Conservation (phyloP, 2,888 invertebrate species). For the Eudasyphora cyanicolor region DNA sequence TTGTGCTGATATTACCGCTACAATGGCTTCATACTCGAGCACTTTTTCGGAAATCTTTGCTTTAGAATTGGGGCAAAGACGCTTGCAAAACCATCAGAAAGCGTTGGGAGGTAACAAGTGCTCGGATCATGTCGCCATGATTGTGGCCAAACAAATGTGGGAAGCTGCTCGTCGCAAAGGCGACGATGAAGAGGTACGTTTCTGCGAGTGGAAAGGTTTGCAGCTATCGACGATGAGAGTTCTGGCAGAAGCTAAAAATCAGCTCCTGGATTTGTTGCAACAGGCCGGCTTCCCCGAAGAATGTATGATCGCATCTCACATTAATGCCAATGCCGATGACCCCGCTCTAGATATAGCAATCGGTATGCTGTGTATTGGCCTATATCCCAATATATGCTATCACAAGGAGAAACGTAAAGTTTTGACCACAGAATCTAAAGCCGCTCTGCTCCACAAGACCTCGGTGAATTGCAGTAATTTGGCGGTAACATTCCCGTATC, state of each 20-base stretch:
- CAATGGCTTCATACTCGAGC: conserved; percentile 96
- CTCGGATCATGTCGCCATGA: conserved; percentile 97
- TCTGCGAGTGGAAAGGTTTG: conserved; percentile 95
- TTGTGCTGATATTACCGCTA: conserved; percentile 93
- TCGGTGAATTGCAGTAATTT: conserved; percentile 95
- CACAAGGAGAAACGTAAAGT: conserved; percentile 98
- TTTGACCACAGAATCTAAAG: conserved; percentile 95
- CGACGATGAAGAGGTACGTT: conserved; percentile 88
- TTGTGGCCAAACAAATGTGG: conserved; percentile 94
- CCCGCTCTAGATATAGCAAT: conserved; percentile 90
- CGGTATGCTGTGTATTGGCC: conserved; percentile 92
- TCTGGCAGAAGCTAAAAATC: conserved; percentile 93
- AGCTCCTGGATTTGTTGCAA: conserved; percentile 85
- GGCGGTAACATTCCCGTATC: conserved; percentile 92
- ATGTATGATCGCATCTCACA: conserved; percentile 86
- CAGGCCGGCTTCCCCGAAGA: conserved; percentile 95
- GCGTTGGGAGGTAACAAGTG: conserved; percentile 91
- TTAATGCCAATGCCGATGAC: conserved; percentile 89
- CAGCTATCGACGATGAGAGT: conserved; percentile 94
- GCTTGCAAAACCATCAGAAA: conserved; percentile 91
- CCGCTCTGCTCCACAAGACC: conserved; percentile 97
- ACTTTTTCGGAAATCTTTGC: conserved; percentile 97
- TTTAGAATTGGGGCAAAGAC: conserved; percentile 86
- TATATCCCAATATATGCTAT: conserved; percentile 97
- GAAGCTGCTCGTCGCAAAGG: conserved; percentile 85